These are phyloP conservation scores for Tetheella fluctuosa DNA, from an alignment of 2,888 invertebrate genomes.

Conservation along the genomic window DNA sequence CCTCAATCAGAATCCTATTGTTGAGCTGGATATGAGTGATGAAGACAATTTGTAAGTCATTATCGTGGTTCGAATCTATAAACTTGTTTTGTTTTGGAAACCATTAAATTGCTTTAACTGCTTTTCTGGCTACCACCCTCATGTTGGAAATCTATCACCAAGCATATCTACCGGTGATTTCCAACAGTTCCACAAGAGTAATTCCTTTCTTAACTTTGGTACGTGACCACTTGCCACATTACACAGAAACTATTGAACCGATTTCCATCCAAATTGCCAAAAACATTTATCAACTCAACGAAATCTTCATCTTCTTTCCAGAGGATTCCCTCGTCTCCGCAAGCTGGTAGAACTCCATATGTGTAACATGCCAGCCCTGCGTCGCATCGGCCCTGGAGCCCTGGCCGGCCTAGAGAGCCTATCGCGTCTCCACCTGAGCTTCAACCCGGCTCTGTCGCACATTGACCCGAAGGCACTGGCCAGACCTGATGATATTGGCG, in stretches of 20 bases:
- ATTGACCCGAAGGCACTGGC: conserved; percentile 87
- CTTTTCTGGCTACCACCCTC: too few species aligned
- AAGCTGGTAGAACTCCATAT: conserved; percentile 87
- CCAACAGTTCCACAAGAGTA: too few species aligned
- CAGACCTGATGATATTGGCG: conserved; percentile 73
- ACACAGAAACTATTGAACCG: too few species aligned
- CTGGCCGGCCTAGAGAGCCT: conserved; percentile 73
- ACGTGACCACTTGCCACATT: too few species aligned
- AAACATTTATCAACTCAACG: too few species aligned
- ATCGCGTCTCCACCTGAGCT: conserved; percentile 84
- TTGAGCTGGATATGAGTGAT: conserved; percentile 72
- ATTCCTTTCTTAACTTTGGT: too few species aligned
- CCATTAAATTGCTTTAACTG: too few species aligned
- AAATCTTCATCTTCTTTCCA: conserved; percentile 45
- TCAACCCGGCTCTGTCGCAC: conserved; percentile 84
- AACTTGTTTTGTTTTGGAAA: too few species aligned
- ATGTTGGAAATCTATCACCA: too few species aligned
- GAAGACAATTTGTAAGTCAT: conserved; percentile 66
- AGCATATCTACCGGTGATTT: too few species aligned
- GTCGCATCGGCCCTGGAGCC: conserved; percentile 80
- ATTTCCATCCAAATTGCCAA: too few species aligned
- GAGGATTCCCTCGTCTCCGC: conserved; percentile 86
- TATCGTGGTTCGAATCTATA: neutral
- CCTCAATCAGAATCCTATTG: conserved; percentile 89
- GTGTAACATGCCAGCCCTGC: conserved; percentile 86